These are phyloP conservation scores for Leptobrachium ailaonicum DNA, from an alignment of 2,113 vertebrate species.

Conservation along the genomic window DNA sequence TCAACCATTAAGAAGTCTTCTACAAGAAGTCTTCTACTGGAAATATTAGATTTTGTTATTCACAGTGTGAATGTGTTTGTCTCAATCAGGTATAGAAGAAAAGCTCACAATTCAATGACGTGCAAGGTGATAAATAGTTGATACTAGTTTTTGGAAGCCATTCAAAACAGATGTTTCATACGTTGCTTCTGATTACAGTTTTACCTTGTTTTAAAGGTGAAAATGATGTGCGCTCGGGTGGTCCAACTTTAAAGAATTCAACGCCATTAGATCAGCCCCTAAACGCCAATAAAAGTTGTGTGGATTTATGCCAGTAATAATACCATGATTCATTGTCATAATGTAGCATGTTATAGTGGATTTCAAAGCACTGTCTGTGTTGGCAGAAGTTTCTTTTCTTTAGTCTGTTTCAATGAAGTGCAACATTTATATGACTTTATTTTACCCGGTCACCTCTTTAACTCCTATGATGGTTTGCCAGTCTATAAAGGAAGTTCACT, in stretches of 20 bases:
- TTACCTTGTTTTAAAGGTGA: conserved; percentile 5
- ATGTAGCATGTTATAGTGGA: conserved; percentile 19
- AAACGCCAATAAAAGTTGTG: conserved; percentile 11
- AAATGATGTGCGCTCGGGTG: conserved; percentile 16
- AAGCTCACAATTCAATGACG: neutral
- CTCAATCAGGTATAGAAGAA: no score
- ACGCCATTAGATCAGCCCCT: neutral
- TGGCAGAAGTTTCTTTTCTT: conserved; percentile 4
- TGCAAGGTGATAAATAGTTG: neutral
- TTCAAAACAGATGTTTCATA: conserved; percentile 15
- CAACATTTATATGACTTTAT: neutral
- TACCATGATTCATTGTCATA: conserved; percentile 15
- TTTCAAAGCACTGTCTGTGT: conserved; percentile 9
- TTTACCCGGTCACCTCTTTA: no score
- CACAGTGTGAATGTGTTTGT: no score
- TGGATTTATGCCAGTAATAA: conserved; percentile 32
- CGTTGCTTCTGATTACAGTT: neutral
- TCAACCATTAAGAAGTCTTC: no score
- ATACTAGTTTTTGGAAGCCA: neutral
- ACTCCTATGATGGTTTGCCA: no score
- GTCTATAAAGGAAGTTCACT: no score
- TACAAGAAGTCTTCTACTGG: no score
- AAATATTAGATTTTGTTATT: no score
- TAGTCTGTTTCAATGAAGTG: conserved; percentile 5
- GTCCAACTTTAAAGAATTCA: conserved; percentile 16